Conservation (phyloP, 2,888 invertebrate species). For the Auanema sp. region DNA sequence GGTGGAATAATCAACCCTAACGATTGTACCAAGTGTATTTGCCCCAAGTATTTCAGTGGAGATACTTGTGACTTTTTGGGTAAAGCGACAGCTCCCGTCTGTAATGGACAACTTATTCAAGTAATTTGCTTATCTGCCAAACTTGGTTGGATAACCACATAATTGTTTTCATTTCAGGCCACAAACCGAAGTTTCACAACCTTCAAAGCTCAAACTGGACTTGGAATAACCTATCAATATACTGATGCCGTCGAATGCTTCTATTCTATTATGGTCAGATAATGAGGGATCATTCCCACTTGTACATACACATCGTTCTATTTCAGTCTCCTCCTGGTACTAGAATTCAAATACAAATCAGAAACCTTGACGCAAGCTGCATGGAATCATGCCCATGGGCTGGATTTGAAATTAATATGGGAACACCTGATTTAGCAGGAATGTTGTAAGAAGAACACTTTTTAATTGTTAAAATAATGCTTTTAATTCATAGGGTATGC, state of each 20-base stretch:
- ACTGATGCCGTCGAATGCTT: too few relatives aligned
- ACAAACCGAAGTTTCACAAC: too few relatives aligned
- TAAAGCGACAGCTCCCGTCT: conserved; percentile 7
- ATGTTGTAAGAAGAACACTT: conserved; percentile 9
- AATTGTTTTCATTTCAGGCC: too few relatives aligned
- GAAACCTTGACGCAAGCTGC: conserved; percentile 6
- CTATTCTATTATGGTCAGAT: too few relatives aligned
- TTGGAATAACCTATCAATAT: too few relatives aligned
- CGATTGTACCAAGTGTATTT: conserved; percentile 13
- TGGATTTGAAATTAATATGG: conserved; percentile 15
- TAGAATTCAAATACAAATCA: conserved; percentile 16
- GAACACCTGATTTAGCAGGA: conserved; percentile 9
- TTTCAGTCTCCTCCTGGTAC: conserved; percentile 10
- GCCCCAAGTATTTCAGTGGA: conserved; percentile 15
- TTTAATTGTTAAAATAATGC: too few relatives aligned
- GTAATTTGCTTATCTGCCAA: too few relatives aligned
- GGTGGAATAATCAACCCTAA: conserved; percentile 16
- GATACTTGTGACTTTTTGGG: conserved; percentile 2
- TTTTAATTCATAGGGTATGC: conserved; percentile 21
- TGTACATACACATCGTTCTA: not conserved
- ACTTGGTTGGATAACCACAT: too few relatives aligned
- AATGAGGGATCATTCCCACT: too few relatives aligned
- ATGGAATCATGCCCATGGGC: conserved; percentile 11
- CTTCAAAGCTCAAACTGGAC: too few relatives aligned
- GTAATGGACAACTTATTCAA: conserved; percentile 18